phyloP scores from a whole-genome alignment of 2,113 vertebrate genomes.

The Antechinus flavipes region DNA sequence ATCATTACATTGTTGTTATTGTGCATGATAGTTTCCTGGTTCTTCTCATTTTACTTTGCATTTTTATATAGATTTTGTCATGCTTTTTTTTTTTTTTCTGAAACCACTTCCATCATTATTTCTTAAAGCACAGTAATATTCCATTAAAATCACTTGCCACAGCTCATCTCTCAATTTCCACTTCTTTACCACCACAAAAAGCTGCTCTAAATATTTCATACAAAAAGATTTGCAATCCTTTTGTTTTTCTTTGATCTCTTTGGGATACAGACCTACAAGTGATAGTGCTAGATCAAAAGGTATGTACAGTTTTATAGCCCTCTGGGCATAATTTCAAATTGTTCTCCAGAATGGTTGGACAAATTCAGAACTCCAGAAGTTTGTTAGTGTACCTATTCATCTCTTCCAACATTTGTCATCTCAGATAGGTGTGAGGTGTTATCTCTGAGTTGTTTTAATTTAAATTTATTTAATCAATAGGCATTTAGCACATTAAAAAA shows the following conservation, averaged over 20 bases:
- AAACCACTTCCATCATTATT: background rate
- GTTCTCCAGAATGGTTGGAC: background rate
- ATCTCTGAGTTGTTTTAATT: too few relatives aligned
- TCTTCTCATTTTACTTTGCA: background rate
- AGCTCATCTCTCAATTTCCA: background rate
- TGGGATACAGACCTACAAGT: background rate
- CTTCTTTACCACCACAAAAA: background rate
- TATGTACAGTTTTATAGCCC: background rate
- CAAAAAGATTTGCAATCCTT: too few relatives aligned
- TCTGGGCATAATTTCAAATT: background rate
- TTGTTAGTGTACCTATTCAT: too few relatives aligned
- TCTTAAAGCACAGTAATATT: background rate
- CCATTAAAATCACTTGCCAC: background rate
- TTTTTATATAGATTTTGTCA: background rate
- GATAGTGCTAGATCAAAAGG: background rate
- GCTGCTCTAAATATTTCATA: background rate
- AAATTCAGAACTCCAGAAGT: background rate
- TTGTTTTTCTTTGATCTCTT: background rate
- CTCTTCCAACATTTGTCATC: too few relatives aligned
- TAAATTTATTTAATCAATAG: too few relatives aligned
- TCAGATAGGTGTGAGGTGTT: too few relatives aligned
- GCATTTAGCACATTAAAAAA: too few relatives aligned
- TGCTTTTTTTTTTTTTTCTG: background rate
- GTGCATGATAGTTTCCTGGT: background rate
- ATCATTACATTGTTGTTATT: background rate